These are phyloP conservation scores for Antechinus stuartii DNA, from an alignment of 2,113 vertebrate species.

Conservation along the genomic window DNA sequence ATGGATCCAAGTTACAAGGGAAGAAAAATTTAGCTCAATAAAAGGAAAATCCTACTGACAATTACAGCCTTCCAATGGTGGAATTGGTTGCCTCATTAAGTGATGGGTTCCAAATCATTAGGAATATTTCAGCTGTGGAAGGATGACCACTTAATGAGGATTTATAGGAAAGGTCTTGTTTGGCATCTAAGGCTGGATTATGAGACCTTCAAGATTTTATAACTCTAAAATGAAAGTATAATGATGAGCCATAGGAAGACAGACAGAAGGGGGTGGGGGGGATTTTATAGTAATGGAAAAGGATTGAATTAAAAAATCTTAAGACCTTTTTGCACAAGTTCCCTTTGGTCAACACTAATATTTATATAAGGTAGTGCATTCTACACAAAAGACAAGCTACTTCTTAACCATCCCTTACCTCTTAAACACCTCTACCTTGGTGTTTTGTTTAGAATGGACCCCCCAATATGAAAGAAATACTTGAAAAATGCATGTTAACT, in stretches of 20 bases:
- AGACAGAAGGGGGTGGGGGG: neutral
- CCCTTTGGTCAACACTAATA: neutral
- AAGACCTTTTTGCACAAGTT: neutral
- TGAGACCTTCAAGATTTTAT: neutral
- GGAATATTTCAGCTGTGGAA: neutral
- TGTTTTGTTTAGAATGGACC: slow-evolving; percentile 1
- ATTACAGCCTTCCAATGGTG: neutral
- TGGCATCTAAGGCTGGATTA: neutral
- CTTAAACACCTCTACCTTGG: neutral
- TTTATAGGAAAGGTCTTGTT: neutral
- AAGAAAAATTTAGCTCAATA: neutral
- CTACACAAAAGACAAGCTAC: neutral
- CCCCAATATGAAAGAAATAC: slow-evolving; percentile 8
- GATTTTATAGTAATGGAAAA: slow-evolving; percentile 72
- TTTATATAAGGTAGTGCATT: neutral
- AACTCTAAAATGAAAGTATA: neutral
- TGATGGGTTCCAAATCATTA: neutral
- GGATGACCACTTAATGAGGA: neutral
- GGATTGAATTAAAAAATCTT: neutral
- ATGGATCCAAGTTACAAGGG: neutral
- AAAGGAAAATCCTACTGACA: neutral
- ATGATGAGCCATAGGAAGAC: slow-evolving; percentile 17
- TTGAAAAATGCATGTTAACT: neutral
- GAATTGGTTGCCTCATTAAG: neutral
- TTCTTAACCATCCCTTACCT: neutral